Conservation (phyloP, 1,140 invertebrate genomes). For the Phymorhynchus buccinoides region DNA sequence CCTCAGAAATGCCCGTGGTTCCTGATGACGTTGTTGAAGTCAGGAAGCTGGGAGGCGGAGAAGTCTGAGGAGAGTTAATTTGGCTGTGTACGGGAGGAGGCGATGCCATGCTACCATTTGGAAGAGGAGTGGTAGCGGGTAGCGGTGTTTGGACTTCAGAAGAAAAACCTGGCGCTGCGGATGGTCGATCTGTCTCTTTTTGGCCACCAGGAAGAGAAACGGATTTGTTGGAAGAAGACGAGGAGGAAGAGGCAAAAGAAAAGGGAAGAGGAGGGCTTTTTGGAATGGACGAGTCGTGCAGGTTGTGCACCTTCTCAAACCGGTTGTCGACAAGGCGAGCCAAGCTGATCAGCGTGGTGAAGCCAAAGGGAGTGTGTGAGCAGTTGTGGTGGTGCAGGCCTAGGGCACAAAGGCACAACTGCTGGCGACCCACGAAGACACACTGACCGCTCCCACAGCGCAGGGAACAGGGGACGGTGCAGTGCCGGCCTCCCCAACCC, state of each 20-base stretch:
- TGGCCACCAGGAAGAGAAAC: neutral
- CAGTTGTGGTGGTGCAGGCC: neutral
- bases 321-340: neutral
- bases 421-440: neutral
- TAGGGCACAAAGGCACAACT: neutral
- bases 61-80: neutral
- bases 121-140: neutral
- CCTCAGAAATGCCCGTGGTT: neutral
- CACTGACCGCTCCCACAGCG: neutral
- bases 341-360: neutral
- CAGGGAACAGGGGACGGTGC: constrained; percentile 1
- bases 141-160: too few species aligned
- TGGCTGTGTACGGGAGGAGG: neutral
- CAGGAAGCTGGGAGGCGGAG: neutral
- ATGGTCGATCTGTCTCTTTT: neutral
- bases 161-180: neutral
- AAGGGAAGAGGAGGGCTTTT: neutral
- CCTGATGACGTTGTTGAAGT: too few species aligned
- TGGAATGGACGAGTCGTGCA: too few species aligned
- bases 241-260: neutral
- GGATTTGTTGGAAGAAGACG: neutral
- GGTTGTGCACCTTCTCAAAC: too few species aligned
- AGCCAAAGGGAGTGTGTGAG: neutral
- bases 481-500: constrained; percentile 27
- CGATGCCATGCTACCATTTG: neutral